These are phyloP conservation scores for Callipepla squamata DNA, from an alignment of 2,113 vertebrate species.

Conservation along the genomic window DNA sequence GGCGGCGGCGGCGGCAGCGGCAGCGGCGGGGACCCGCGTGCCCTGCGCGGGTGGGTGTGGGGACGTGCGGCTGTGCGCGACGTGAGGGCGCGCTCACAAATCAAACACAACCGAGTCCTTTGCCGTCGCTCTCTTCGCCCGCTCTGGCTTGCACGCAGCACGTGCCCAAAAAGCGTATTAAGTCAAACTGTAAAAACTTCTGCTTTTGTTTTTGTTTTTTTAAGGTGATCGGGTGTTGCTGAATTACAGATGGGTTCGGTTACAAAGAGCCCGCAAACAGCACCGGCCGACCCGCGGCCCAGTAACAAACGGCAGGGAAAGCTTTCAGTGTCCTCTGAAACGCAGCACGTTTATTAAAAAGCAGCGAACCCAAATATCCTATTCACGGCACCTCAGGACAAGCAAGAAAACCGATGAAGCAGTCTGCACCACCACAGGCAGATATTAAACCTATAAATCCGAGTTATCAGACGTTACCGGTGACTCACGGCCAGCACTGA, in stretches of 20 bases:
- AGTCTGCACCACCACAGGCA: background rate
- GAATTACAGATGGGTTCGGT: background rate
- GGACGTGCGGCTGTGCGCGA: no score
- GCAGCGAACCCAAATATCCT: background rate
- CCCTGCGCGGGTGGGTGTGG: no score
- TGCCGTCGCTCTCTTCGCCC: no score
- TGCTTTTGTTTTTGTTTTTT: no score
- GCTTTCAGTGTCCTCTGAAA: slow-evolving; percentile 20
- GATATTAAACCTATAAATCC: slow-evolving; percentile 64
- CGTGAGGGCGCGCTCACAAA: no score
- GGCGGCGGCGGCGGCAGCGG: no score
- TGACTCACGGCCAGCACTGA: background rate
- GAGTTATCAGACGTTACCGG: slow-evolving; percentile 4
- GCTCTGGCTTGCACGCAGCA: no score
- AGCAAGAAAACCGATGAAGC: background rate
- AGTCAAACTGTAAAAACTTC: background rate
- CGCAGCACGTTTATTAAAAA: slow-evolving; percentile 5
- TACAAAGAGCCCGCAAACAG: background rate
- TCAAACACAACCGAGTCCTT: no score
- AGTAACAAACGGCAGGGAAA: background rate
- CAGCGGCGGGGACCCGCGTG: no score
- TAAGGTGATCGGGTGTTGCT: background rate
- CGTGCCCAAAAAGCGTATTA: background rate
- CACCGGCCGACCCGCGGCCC: background rate
- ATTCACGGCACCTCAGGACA: background rate